Conservation (phyloP, 2,113 vertebrate species). For the Elephantulus edwardii region DNA sequence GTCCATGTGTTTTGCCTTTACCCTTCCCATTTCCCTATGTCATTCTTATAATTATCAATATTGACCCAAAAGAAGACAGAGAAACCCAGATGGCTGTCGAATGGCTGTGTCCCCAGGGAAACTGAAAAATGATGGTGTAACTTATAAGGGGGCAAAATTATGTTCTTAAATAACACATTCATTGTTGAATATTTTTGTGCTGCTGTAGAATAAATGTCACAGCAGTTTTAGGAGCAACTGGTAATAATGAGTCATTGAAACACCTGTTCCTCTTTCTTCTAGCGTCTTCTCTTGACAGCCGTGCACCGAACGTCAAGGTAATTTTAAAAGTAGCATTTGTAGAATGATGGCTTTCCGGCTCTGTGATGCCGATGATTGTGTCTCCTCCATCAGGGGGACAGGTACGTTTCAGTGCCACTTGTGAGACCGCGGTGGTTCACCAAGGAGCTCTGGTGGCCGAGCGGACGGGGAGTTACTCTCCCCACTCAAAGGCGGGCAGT, state of each 20-base stretch:
- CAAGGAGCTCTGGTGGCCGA: too few species aligned
- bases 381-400: background rate
- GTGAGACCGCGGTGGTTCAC: background rate
- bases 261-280: conserved; percentile 69
- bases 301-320: conserved; percentile 75
- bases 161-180: conserved; percentile 19
- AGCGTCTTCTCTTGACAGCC: conserved; percentile 78
- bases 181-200: background rate
- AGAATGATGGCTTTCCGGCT: conserved; percentile 35
- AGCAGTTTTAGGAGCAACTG: conserved; percentile 28
- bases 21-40: background rate
- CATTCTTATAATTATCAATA: background rate
- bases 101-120: background rate
- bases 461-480: too few species aligned
- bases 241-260: conserved; percentile 51
- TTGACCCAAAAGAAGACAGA: background rate
- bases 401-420: background rate
- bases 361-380: background rate
- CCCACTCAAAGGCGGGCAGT: too few species aligned
- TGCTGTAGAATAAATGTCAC: conserved; percentile 10
- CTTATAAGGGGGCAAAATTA: conserved; percentile 29
- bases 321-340: conserved; percentile 56
- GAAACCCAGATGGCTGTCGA: background rate
- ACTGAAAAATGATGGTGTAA: conserved; percentile 12
- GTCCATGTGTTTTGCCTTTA: background rate